A percentile compares a stretch with the other conserved stretches of the same genome.
Evolutionary conservation across 2,797 vertebrate species (phyloP).

Genomic region (Epinephelus coioides): DNA sequence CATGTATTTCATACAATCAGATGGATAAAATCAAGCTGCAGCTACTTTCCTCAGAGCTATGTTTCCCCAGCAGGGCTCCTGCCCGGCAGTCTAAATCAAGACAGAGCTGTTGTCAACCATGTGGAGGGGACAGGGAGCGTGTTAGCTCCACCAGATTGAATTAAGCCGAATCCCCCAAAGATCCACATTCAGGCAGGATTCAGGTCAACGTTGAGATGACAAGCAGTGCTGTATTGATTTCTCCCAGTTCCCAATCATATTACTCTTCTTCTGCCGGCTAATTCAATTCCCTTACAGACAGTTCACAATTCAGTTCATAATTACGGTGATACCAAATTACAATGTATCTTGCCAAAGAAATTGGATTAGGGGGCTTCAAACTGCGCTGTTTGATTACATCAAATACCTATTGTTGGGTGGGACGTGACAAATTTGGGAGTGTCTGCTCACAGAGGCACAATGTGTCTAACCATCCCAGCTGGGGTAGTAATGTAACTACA

Average conservation of each 20-base stretch:
- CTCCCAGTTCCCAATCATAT: conserved; percentile 83
- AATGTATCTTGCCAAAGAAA: conserved; percentile 80
- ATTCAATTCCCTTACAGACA: conserved; percentile 82
- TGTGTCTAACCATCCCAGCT: conserved; percentile 64
- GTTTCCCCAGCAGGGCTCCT: conserved; percentile 63
- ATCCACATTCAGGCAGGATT: conserved; percentile 80
- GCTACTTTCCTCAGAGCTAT: conserved; percentile 49
- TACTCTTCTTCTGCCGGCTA: conserved; percentile 78
- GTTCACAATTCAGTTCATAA: conserved; percentile 84
- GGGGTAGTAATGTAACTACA: conserved; percentile 70
- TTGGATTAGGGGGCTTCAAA: conserved; percentile 81
- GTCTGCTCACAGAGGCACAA: conserved; percentile 64
- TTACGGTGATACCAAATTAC: conserved; percentile 80
- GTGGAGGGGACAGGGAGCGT: conserved; percentile 77
- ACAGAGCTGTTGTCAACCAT: conserved; percentile 79
- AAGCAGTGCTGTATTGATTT: conserved; percentile 81
- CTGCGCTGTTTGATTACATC: conserved; percentile 80
- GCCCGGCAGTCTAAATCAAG: conserved; percentile 78
- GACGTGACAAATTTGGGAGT: conserved; percentile 67
- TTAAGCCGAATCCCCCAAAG: conserved; percentile 81
- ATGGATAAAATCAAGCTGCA: conserved; percentile 59
- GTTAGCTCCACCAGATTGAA: conserved; percentile 80
- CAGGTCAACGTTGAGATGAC: conserved; percentile 79
- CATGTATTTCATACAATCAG: conserved; percentile 37
- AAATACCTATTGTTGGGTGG: conserved; percentile 77